Base-by-base conservation (phyloP, 1,140 invertebrate species). In the Heterodera carotae region DNA sequence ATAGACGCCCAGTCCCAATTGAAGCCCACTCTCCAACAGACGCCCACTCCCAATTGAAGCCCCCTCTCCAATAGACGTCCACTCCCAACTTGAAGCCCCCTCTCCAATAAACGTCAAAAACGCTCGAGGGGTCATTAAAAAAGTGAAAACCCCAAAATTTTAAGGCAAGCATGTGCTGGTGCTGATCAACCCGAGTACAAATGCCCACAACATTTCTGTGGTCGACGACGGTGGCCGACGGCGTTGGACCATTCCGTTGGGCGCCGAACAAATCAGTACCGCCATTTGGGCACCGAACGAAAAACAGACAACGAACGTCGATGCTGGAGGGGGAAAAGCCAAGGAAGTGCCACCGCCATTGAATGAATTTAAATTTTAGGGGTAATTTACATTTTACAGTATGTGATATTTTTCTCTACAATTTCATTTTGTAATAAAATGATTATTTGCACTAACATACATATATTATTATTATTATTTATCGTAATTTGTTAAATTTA, bases 181-280 rank as follows among this genome's bases (percentile, higher is more conserved):
- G 15, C 12, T 74, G 36, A 6, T 74, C 8, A 74, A 74, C 31
- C n/a, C n/a, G 64, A 62, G 25, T 34, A n/a, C 27, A 33, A 36
- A 33, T 15, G 25, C 31, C 18, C 64, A 18, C 64, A 12, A 29
- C 5, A 25, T 74, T 56, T 39, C 56, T n/a, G 72, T 74, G 29
- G 64, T 62, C 25, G 72, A 74, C 59, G 27, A n/a, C n/a, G n/a
- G n/a, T n/a, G n/a, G 36, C 36, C 36, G 27, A n/a, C 25, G 56
- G 31, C 59, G 72, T 18, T 74, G 72, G 72, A 64, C 59, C 36
- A 56, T 74, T 62, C 72, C 72, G 59, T 66, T 74, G 12, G 39
- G 29, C 15, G 15, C 72, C 59, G 25, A 31, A 27, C 64, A 53
- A 3, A 59, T 74, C n/a, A n/a, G 33, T 12, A 74, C 53, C 10